Evolutionary conservation across 2,113 vertebrate genomes (phyloP), one percentile per base, ranked within the genome.

Genomic region (Ceyx melanurus): DNA sequence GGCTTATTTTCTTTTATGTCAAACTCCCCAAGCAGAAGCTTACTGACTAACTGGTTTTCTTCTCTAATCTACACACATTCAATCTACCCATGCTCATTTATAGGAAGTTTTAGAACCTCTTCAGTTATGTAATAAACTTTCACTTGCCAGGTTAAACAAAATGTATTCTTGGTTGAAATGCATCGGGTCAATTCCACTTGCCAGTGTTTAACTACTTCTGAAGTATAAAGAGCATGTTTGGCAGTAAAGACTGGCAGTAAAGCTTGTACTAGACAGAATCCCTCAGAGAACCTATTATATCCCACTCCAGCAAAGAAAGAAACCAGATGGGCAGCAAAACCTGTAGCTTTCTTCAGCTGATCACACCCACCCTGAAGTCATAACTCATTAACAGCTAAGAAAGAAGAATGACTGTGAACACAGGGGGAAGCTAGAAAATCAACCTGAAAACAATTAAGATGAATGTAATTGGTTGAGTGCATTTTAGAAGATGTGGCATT

Each of bases 251-350:
- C 37, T 37, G 37, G 37, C 37, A 37, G 37, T 37, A 37, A 37
- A 37, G 37, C 37, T 10, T 40, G 43, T 13, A 28, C 8, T 35
- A 21, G 20, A n/a, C 8, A 53, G 58, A 57, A 91, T 21, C 8
- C 12, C 35, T 28, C 64, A 43, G 13, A 85, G 20, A 85, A 60
- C 4, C 4, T 17, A 56, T 37, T 29, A 53, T 35, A 83, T 20
- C 3, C 13, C n/a, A 21, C 9, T 48, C 4, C 28, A 86, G 19
- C 31, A 77, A 75, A 76, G 15, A 78, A 11, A 82, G 25, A 76
- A 72, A 65, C 0, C 0, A 78, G 26, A 46, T 2, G 1, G 26
- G 45, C 23, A 42, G 13, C 40, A 18, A 37, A 33, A 60, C 28
- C 45, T 37, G 13, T 54, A 61, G 22, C 18, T 58, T 73, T 33